Base-by-base conservation (phyloP, 2,888 invertebrate genomes). In the Rutpela maculata region DNA sequence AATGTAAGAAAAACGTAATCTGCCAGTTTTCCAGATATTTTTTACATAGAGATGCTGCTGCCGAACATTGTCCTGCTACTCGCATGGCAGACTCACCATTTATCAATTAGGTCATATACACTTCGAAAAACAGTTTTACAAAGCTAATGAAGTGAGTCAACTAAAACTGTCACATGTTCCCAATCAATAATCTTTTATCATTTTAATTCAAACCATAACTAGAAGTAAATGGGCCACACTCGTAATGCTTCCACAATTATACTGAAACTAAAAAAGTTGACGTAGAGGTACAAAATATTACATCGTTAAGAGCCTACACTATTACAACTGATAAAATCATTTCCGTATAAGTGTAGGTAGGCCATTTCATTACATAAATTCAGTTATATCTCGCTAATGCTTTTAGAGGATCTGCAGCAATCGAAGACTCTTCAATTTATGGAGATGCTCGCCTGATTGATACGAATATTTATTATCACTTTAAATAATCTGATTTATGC, bases 301-400 rank as follows among this genome's bases (percentile, higher is more conserved):
- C 50, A 50, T 50, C 59, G 59, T 59, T 59, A 59, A 22, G 18
- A 59, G 10, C 59, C 59, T 59, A 59, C 5, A 59, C 59, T 59
- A 59, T 19, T 59, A 59, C 22, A 11, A 18, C 3, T 22, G 22
- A 59, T 18, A 59, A 22, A 59, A 59, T 59, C 59, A 59, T 22
- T 59, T 59, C 59, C 59, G 59, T 18, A 59, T 59, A 59, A 59
- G 59, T 19, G 59, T 19, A 22, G 18, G 18, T 10, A 59, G 59
- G 22, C 10, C 19, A 12, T 59, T 22, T 17, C 59, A 59, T 59
- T 59, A 22, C 59, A 59, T 59, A 59, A 59, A 59, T 59, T 59
- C 59, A 22, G 22, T 59, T 19, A 10, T 59, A 59, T 50, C 50
- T 50, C 50, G 15, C n/a, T 50, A 50, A 50, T 50, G 50, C 50